Conservation (phyloP, 2,113 vertebrate genomes). For the Cranoglanis bouderius region DNA sequence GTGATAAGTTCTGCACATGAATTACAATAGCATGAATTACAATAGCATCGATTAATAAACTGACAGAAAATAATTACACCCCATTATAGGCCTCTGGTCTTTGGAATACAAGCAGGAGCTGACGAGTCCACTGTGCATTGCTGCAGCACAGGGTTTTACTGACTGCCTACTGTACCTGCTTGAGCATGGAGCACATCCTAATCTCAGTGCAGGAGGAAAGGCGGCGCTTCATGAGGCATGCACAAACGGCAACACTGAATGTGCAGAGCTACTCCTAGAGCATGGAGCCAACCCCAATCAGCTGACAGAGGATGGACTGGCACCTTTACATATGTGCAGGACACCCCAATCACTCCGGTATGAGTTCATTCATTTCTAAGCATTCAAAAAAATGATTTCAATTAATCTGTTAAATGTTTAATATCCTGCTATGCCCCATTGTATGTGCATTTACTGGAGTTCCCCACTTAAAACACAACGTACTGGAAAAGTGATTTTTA, state of each 20-base stretch:
- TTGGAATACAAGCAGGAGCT: constrained; percentile 77
- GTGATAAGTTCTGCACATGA: neutral
- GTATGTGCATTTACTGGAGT: neutral
- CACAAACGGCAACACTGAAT: constrained; percentile 59
- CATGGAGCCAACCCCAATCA: constrained; percentile 71
- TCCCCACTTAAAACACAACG: neutral
- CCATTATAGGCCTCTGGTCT: constrained; percentile 75
- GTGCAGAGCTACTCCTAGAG: constrained; percentile 71
- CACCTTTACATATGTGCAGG: constrained; percentile 75
- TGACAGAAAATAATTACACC: neutral
- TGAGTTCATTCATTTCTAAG: neutral
- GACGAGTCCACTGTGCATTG: constrained; percentile 74
- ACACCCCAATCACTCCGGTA: constrained; percentile 56
- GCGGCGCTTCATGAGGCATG: constrained; percentile 77
- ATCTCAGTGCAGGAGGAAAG: constrained; percentile 67
- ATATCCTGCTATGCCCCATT: neutral
- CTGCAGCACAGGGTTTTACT: constrained; percentile 65
- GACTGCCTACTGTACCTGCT: constrained; percentile 74
- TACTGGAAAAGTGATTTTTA: neutral
- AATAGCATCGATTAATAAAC: neutral
- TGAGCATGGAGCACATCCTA: constrained; percentile 58
- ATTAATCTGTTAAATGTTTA: neutral
- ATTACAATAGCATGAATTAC: neutral
- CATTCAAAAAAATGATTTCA: neutral
- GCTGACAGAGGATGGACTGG: constrained; percentile 60